These are phyloP conservation scores for Myotis vivesi DNA, from an alignment of 2,797 vertebrate species.

Conservation along the genomic window DNA sequence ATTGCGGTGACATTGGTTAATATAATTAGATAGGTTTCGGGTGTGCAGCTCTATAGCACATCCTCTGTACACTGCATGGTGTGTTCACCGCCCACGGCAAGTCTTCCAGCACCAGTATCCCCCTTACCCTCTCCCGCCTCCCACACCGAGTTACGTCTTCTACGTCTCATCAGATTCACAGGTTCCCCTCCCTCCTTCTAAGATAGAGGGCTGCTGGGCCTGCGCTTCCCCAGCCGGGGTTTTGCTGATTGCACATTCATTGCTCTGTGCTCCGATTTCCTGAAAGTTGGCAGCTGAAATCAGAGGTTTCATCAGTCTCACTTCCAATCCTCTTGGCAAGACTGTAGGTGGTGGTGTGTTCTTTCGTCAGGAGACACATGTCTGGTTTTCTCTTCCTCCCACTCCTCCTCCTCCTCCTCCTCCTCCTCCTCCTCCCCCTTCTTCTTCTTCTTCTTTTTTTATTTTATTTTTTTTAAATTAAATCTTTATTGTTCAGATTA, in stretches of 20 bases:
- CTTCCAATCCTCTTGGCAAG: background rate
- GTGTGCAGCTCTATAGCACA: background rate
- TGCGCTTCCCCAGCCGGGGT: background rate
- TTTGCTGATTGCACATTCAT: background rate
- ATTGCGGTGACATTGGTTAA: background rate
- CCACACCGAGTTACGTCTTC: background rate
- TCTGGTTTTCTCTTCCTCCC: background rate
- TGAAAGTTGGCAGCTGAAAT: background rate
- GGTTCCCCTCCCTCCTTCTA: background rate
- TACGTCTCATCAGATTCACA: background rate
- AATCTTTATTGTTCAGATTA: too few species aligned
- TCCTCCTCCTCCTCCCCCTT: too few species aligned
- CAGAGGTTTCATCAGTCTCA: background rate
- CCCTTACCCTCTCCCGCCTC: too few species aligned
- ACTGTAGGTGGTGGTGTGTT: background rate
- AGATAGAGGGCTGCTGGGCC: too few species aligned
- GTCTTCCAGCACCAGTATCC: background rate
- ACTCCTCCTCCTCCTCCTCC: too few species aligned
- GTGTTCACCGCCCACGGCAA: background rate
- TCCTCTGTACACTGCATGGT: background rate
- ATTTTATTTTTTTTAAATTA: too few species aligned
- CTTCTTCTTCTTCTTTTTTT: background rate
- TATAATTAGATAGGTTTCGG: background rate
- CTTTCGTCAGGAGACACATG: background rate
- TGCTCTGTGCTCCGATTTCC: background rate